Evolutionary conservation across 2,113 vertebrate species (phyloP).

Genomic region (Psilopogon haemacephalus): DNA sequence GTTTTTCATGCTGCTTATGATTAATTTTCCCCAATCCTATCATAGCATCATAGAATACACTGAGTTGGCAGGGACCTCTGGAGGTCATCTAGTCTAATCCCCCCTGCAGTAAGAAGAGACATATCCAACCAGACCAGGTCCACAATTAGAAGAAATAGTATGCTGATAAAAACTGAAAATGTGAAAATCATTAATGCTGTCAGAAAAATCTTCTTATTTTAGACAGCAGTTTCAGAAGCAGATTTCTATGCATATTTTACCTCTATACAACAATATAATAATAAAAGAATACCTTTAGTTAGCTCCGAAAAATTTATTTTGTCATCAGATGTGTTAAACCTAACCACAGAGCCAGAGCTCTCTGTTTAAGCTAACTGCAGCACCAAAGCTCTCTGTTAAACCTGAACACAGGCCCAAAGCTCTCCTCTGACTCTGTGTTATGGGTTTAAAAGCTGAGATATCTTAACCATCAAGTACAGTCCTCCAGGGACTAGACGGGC

Average conservation of each 20-base stretch:
- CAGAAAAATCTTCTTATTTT: slow-evolving; percentile 20
- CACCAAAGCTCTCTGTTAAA: too few relatives aligned
- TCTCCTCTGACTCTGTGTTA: too few relatives aligned
- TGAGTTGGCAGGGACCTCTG: too few relatives aligned
- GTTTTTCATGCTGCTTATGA: background rate
- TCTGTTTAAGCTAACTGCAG: too few relatives aligned
- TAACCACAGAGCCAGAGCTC: background rate
- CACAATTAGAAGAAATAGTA: background rate
- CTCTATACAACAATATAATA: background rate
- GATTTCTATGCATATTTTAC: background rate
- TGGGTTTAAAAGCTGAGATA: too few relatives aligned
- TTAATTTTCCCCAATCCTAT: background rate
- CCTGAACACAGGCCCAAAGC: too few relatives aligned
- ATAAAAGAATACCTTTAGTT: background rate
- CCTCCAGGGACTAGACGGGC: too few relatives aligned
- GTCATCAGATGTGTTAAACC: background rate
- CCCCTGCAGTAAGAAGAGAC: too few relatives aligned
- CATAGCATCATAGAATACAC: too few relatives aligned
- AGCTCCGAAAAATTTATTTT: slow-evolving; percentile 2
- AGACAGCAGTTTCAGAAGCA: background rate
- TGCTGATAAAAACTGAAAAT: background rate
- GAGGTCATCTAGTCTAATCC: too few relatives aligned
- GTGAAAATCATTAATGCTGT: background rate
- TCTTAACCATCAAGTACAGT: too few relatives aligned
- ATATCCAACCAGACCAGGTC: background rate